Conservation (phyloP, 2,888 invertebrate genomes). For the Noctuana brunneofusca region DNA sequence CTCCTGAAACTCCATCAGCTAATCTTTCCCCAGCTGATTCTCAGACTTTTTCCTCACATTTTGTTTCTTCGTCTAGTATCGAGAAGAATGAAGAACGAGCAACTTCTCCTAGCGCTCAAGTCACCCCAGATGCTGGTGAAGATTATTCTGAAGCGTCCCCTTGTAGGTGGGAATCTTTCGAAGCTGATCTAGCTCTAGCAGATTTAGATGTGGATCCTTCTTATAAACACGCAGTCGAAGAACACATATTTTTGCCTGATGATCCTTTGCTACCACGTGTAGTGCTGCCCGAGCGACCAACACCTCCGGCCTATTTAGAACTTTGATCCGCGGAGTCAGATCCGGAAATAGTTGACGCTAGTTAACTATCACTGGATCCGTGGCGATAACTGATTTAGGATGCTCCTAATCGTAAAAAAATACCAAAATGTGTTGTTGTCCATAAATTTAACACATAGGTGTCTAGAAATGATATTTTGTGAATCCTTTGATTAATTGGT, state of each 20-base stretch:
- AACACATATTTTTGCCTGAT: constrained; percentile 83
- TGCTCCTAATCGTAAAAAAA: constrained; percentile 30
- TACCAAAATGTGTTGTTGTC: constrained; percentile 40
- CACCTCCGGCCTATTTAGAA: constrained; percentile 80
- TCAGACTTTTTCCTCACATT: constrained; percentile 85
- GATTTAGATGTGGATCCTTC: constrained; percentile 85
- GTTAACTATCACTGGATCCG: constrained; percentile 62
- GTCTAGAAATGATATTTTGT: constrained; percentile 49
- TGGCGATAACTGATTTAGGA: constrained; percentile 57
- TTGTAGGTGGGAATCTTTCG: constrained; percentile 85
- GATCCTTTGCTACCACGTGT: constrained; percentile 81
- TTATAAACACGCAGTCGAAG: constrained; percentile 84
- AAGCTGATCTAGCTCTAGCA: constrained; percentile 84
- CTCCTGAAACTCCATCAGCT: constrained; percentile 87
- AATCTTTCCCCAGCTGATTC: constrained; percentile 84
- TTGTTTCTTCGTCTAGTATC: constrained; percentile 80
- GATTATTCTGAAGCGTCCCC: constrained; percentile 73
- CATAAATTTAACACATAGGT: constrained; percentile 46
- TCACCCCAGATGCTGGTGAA: constrained; percentile 81
- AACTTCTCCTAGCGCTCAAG: constrained; percentile 82
- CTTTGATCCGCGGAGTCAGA: constrained; percentile 80
- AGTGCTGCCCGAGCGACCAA: constrained; percentile 81
- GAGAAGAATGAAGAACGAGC: constrained; percentile 72
- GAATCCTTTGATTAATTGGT: constrained; percentile 16
- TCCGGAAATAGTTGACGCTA: constrained; percentile 67